Evolutionary conservation across 1,140 invertebrate species (phyloP), one percentile per base, ranked within the genome.

Genomic region (Drosophila bipectinata): DNA sequence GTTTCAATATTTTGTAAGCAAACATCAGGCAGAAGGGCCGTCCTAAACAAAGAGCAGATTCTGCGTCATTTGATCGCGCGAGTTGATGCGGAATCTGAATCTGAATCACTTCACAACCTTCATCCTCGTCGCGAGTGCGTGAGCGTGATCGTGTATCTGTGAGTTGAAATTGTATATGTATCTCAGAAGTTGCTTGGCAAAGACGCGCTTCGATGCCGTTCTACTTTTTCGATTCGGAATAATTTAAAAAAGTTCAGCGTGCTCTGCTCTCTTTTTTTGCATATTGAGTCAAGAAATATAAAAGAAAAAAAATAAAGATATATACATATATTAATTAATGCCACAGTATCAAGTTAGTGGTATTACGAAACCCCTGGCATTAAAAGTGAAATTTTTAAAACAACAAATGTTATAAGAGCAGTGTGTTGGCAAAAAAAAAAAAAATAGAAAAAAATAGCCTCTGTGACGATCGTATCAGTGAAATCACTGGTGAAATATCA

Each of bases 181-280:
- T 71, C 55, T 55, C 41, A 32, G 41, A 44, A 44, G 41, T 44
- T 4, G 41, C 41, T 18, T 18, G 30, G 48, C 32, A 30, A 73
- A 77, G 62, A 60, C 61, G 68, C 56, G 79, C 71, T 82, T 62
- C 63, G 71, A 75, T 75, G 59, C 74, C 49, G 79, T 78, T 82
- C 79, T 82, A 74, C 52, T 77, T 72, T 54, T 71, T 58, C n/a
- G 53, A 62, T 54, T 45, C 24, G 61, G 52, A 62, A 77, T 63
- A 72, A 77, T 60, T 77, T 59, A 73, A 67, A 28, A 28, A n/a
- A 51, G 34, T 14, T 37, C 15, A 30, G 14, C 26, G 44, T 45
- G 39, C 47, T 69, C 26, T 28, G 32, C 51, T 56, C 66, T 28
- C 26, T 41, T 18, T 39, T 56, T 48, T 67, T 47, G 66, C 66